These are phyloP conservation scores for Crioceris asparagi DNA, from an alignment of 2,888 invertebrate genomes.

Conservation along the genomic window DNA sequence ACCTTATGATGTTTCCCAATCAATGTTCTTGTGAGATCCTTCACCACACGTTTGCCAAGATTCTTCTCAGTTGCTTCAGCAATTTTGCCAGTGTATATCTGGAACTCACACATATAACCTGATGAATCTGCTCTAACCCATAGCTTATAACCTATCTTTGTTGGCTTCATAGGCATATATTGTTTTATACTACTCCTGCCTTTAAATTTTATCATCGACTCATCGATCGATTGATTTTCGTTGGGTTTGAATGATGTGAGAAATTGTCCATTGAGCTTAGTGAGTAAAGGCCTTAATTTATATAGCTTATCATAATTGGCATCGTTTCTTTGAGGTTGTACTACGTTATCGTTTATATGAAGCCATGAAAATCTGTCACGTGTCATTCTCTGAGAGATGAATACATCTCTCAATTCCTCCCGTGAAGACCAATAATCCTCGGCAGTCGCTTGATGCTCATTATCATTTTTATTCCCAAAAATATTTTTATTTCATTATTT, in stretches of 20 bases:
- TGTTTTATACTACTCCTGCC: constrained; percentile 19
- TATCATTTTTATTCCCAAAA: too few species aligned
- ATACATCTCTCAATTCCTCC: too few species aligned
- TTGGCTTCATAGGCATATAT: constrained; percentile 27
- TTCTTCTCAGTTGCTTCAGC: constrained; percentile 10
- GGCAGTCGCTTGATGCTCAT: too few species aligned
- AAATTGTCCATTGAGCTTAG: constrained; percentile 4
- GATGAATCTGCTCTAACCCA: constrained; percentile 15
- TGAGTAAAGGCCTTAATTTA: constrained; percentile 11
- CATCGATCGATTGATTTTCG: constrained; percentile 12
- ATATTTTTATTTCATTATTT: too few species aligned
- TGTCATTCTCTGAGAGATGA: too few species aligned
- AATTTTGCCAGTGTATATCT: constrained; percentile 21
- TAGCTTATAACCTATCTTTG: constrained; percentile 27
- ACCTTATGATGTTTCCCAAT: constrained; percentile 13
- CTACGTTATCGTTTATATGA: constrained; percentile 16
- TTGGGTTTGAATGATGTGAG: neutral
- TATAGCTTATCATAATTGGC: constrained; percentile 14
- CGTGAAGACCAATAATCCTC: too few species aligned
- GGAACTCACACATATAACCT: constrained; percentile 17
- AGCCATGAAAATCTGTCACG: too few species aligned
- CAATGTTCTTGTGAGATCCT: constrained; percentile 11
- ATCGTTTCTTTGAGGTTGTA: constrained; percentile 4
- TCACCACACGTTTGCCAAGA: constrained; percentile 14
- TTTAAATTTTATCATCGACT: constrained; percentile 20